Evolutionary conservation across 2,113 vertebrate genomes (phyloP), one percentile per base, ranked within the genome.

Genomic region (Oryzias javanicus): DNA sequence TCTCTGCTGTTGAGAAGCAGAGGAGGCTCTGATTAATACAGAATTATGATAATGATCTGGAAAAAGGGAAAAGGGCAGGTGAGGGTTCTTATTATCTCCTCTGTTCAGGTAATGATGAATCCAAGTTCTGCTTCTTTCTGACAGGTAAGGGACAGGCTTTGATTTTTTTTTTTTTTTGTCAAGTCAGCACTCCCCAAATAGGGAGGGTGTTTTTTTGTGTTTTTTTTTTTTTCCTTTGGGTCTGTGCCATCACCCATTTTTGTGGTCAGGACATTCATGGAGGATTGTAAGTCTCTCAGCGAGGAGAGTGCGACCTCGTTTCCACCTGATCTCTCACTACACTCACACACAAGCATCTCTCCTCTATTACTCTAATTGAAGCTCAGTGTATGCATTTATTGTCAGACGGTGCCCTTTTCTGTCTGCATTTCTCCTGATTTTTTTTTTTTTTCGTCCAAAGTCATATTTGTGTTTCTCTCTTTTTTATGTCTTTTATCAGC

Each of bases 41-140:
- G 59, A 84, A 78, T 86, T 81, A 87, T 89, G 84, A 80, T 86
- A 87, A 87, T 80, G 71, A 78, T 79, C 58, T 60, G 62, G 49
- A 57, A 74, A 64, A 80, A 70, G 62, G 45, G 56, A 42, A 83
- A 67, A 84, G 71, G 83, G 78, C 70, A 79, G 55, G 64, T 60
- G 60, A 81, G 57, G 72, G 35, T 71, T 79, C 73, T 61, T 81
- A 82, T 82, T 81, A 79, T 73, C 68, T 67, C 19, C 27, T 40
- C 14, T 4, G 6, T 69, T 72, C 69, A 73, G 81, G 72, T 79
- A 76, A 60, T 76, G 73, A 82, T 79, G 51, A 50, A 83, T 80
- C 76, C 40, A 0, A 54, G 65, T 64, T 57, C 29, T 50, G 60
- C 63, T 77, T 70, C 73, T 81, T 64, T 75, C 61, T 82, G 85